These are phyloP conservation scores for Melanotaenia duboulayi DNA, from an alignment of 2,113 vertebrate species.

Conservation along the genomic window DNA sequence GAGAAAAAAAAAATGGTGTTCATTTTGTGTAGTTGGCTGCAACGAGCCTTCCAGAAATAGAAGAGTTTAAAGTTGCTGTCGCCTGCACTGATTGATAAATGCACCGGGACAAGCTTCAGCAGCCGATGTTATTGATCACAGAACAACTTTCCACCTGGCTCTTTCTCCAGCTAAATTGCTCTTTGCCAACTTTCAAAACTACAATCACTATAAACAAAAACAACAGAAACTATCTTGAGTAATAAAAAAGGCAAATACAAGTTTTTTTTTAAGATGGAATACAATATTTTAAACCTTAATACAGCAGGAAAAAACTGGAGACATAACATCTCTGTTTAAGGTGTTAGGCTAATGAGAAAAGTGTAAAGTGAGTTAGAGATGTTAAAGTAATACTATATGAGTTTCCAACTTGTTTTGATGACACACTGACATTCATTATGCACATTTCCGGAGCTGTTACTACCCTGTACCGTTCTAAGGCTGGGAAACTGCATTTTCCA, in stretches of 20 bases:
- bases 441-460: too few relatives aligned
- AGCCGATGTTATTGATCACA: conserved; percentile 27
- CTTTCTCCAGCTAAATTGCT: background rate
- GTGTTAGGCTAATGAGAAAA: too few relatives aligned
- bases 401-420: too few relatives aligned
- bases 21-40: conserved; percentile 47
- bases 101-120: conserved; percentile 15
- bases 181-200: background rate
- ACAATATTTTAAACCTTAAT: background rate
- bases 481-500: too few relatives aligned
- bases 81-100: conserved; percentile 34
- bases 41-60: conserved; percentile 44
- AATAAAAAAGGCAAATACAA: background rate
- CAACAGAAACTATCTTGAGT: background rate
- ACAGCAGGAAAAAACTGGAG: background rate
- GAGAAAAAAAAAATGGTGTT: conserved; percentile 44
- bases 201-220: background rate
- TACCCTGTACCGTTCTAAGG: too few relatives aligned
- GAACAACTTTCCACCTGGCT: background rate
- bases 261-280: background rate
- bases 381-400: too few relatives aligned
- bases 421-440: too few relatives aligned
- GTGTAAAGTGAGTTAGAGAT: too few relatives aligned
- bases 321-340: too few relatives aligned
- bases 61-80: conserved; percentile 48